Conservation (phyloP, 2,797 vertebrate species). For the Sylvia borin region DNA sequence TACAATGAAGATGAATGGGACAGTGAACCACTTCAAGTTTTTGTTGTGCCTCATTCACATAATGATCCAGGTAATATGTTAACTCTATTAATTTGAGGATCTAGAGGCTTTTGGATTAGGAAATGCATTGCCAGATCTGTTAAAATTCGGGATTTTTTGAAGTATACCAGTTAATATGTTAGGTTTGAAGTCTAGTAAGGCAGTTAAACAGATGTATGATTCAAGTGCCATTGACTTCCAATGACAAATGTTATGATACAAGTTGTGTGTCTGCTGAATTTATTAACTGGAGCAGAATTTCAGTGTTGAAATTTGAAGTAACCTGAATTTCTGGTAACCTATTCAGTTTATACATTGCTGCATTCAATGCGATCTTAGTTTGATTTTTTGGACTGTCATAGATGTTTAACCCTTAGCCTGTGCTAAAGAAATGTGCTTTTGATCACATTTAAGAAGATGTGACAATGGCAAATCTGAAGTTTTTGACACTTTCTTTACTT, state of each 20-base stretch:
- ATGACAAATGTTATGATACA: background rate
- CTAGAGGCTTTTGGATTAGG: background rate
- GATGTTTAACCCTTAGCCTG: background rate
- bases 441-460: background rate
- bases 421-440: background rate
- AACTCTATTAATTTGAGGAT: background rate
- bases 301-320: background rate
- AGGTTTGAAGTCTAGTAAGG: background rate
- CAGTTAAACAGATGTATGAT: background rate
- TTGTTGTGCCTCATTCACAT: constrained; percentile 93
- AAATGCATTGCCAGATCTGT: background rate
- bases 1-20: constrained; percentile 89
- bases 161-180: background rate
- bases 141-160: background rate
- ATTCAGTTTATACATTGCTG: background rate
- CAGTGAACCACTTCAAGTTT: constrained; percentile 84
- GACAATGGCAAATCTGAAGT: background rate
- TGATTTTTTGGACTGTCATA: background rate
- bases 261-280: background rate
- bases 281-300: background rate
- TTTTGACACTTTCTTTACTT: background rate
- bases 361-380: background rate
- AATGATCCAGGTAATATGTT: constrained; percentile 88
- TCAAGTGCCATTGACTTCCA: background rate
- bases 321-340: background rate